phyloP scores from a whole-genome alignment of 1,140 invertebrate genomes.

The Meloidogyne hapla region DNA sequence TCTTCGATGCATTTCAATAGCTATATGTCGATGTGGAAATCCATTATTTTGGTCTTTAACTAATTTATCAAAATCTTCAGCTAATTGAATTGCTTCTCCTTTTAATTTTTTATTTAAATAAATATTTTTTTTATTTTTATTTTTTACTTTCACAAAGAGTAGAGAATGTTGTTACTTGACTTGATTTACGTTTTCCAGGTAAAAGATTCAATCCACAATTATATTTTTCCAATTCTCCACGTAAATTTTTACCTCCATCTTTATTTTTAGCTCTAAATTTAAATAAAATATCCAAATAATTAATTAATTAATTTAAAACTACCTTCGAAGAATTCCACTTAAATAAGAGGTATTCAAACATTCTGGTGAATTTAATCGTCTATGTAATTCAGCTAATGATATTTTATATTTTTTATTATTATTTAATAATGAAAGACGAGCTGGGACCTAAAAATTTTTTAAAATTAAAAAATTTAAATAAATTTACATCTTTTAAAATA shows the following conservation, averaged over 20 bases:
- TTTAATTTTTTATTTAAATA: neutral
- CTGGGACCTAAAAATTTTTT: neutral
- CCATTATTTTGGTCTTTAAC: conserved; percentile 5
- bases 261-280: conserved; percentile 21
- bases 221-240: neutral
- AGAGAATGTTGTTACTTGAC: conserved; percentile 19
- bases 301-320: neutral
- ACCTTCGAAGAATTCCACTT: conserved; percentile 28
- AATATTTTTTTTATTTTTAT: neutral
- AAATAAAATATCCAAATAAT: too few species aligned
- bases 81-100: conserved; percentile 29
- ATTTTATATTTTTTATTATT: conserved; percentile 25
- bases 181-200: conserved; percentile 18
- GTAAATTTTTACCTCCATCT: conserved; percentile 9
- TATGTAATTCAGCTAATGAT: conserved; percentile 14
- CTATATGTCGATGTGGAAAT: conserved; percentile 15
- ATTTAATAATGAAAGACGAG: conserved; percentile 20
- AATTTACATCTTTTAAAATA: neutral
- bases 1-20: conserved; percentile 5
- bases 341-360: conserved; percentile 27
- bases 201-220: conserved; percentile 15
- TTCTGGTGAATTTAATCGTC: conserved; percentile 13
- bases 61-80: conserved; percentile 23
- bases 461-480: neutral
- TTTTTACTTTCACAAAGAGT: conserved; percentile 27